Percentiles rank a stretch among this genome's conserved stretches.
Evolutionary conservation across 2,797 vertebrate genomes (phyloP).

Genomic region (Coendou prehensilis): DNA sequence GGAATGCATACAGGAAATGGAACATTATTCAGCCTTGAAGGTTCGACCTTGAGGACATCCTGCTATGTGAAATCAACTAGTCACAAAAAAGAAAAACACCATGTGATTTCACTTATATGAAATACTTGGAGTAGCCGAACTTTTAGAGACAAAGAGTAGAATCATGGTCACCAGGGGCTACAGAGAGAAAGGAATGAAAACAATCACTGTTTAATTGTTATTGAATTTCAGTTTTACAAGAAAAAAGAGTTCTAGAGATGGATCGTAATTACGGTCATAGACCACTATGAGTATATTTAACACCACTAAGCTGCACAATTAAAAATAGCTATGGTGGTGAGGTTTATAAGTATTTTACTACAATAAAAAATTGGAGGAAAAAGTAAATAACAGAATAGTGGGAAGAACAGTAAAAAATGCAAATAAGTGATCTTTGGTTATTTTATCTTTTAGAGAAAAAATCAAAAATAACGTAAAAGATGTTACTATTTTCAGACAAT

Average conservation of each 20-base stretch:
- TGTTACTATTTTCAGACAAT: constrained; percentile 64
- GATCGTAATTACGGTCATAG: neutral
- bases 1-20: neutral
- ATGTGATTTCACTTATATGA: neutral
- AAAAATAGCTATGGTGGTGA: neutral
- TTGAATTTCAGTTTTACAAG: neutral
- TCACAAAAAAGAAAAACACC: neutral
- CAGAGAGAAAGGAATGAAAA: neutral
- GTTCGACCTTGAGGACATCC: neutral
- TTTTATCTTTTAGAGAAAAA: neutral
- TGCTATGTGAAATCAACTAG: neutral
- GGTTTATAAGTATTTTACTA: neutral
- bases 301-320: neutral
- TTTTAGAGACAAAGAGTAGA: neutral
- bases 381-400: neutral
- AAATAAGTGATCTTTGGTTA: constrained; percentile 42
- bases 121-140: neutral
- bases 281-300: neutral
- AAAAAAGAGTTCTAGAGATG: neutral
- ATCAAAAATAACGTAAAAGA: neutral
- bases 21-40: neutral
- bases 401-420: neutral
- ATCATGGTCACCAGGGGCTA: neutral
- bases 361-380: neutral
- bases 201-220: neutral